Evolutionary conservation across 2,888 invertebrate genomes (phyloP), one percentile per base, ranked within the genome.

Genomic region (Dynastes hyllus): DNA sequence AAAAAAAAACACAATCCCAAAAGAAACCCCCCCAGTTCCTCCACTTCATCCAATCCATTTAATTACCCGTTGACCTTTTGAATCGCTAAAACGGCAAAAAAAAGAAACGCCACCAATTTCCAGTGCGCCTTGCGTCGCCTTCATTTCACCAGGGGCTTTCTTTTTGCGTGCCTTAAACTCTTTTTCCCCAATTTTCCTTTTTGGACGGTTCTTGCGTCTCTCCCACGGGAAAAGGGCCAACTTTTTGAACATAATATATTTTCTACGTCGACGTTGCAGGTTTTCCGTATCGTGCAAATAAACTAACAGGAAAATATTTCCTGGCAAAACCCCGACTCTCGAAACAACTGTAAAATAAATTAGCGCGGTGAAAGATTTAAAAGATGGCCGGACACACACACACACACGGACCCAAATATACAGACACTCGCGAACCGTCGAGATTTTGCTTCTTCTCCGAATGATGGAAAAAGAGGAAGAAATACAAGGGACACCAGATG

Each of bases 331-430:
- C 45, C 8, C 45, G 45, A 8, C 45, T 58, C 65, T 32, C 73
- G 73, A 58, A 73, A 73, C 73, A 73, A 73, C 73, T 55, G 73
- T 58, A 58, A 73, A 73, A 73, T 73, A 73, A 73, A 73, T 73
- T 73, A 73, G 40, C 73, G 45, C 55, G 16, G 58, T 73, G 73
- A 73, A 73, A 73, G 73, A 73, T 73, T 73, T 73, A 73, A 73
- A 73, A 73, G 73, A 73, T 40, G 73, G 58, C 58, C 67, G 67
- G 50, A 67, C 67, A 22, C 67, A 50, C 50, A 67, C 70, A 55
- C 58, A 58, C 40, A 11, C 11, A 8, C 45, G 67, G 50, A 67
- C 67, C 22, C 50, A 50, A 22, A 67, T 53, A 55, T 40, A 58
- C 40, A 11, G 8, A 11, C 45, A 11, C 8, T 45, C 45, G 45